phyloP scores from a whole-genome alignment of 30 jellyfish, hydroid and myxozoan genomes.

The Aurelia coerulea region DNA sequence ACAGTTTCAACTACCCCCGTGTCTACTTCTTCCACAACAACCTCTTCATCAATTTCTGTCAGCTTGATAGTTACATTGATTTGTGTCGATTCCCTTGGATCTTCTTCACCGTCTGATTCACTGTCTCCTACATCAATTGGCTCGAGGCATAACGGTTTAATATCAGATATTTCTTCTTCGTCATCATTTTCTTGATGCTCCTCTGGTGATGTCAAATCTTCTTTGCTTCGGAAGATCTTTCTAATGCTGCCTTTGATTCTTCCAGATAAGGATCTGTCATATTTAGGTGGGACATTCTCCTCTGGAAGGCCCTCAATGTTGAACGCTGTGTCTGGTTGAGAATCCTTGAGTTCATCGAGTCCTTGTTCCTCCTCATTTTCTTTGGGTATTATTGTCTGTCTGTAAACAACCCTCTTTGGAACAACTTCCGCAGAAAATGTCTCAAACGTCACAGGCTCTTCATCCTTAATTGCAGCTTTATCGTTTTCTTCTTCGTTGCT shows the following conservation, averaged over 20 bases:
- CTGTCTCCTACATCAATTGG: neutral
- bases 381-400: neutral
- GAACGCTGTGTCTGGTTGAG: neutral
- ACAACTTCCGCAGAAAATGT: no score
- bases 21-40: neutral
- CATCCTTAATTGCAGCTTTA: no score
- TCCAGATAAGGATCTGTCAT: neutral
- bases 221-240: neutral
- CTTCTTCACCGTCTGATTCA: no score
- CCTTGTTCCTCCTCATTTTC: neutral
- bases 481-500: no score
- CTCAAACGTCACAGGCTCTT: constrained; percentile 3
- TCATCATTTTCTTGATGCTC: neutral
- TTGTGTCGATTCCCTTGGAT: no score
- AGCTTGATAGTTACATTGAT: neutral
- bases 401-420: constrained; percentile 13
- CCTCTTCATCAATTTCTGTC: neutral
- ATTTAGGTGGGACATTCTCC: neutral
- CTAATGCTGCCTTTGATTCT: neutral
- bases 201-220: neutral
- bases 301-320: neutral
- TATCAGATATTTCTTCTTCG: constrained; percentile 11
- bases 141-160: neutral
- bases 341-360: neutral
- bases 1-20: constrained; percentile 7